Base-by-base conservation (phyloP, 2,888 invertebrate species). In the Barypeithes pellucidus region DNA sequence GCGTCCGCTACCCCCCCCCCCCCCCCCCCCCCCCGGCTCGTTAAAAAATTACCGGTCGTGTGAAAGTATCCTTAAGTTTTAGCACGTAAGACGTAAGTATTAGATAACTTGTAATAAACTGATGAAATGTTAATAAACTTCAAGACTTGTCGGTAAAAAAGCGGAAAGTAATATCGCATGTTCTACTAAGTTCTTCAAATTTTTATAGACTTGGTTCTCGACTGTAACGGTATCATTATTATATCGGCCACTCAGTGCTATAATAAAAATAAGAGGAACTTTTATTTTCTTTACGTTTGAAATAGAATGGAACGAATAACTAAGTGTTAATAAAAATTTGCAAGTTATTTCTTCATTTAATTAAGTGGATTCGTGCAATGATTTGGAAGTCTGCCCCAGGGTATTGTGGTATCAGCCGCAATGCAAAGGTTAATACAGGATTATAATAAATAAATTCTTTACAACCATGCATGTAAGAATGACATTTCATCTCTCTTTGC, bases 261-360 rank as follows among this genome's bases (percentile, higher is more conserved):
- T 1, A 8, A 29, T 29, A 29, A 29, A 29, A 50, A 12, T 22
- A 11, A 11, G 22, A 20, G 12, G 22, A 50, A 50, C 50, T 50
- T 50, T 50, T 50, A 50, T 22, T 50, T 50, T 50, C 50, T 22
- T 50, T 50, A 12, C 2, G 50, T 22, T 22, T 22, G 22, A 50
- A 50, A 50, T 50, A 50, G 50, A 50, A 7, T 50, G 22, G 22
- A 22, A 50, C 22, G 47, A 47, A 18, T 29, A 29, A 29, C 5
- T 29, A 29, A 2, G 3, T 22, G 22, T 22, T 50, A n/a, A 9
- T 41, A 0, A 20, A 47, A 47, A 1, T 47, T 47, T 47, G 20
- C 20, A 20, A 9, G 2, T 47, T 18, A 20, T 47, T 47, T 20
- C 5, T 41, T 41, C n/a, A 41, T 12, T 41, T 29, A 29, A 5